Evolutionary conservation across 2,888 invertebrate genomes (phyloP).

Genomic region (Baccha elongata): DNA sequence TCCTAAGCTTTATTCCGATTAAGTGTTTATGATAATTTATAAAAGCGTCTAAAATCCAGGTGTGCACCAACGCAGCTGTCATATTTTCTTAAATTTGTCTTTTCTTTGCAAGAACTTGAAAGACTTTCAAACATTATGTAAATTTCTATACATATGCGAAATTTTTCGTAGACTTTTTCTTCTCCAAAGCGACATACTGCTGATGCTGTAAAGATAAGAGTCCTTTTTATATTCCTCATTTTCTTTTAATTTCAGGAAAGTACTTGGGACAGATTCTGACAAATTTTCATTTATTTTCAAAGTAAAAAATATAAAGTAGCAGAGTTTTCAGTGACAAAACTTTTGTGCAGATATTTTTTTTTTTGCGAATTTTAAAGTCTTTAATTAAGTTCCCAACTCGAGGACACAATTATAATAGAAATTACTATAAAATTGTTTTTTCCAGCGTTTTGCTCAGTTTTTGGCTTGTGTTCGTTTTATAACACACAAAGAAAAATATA

Average conservation of each 20-base stretch:
- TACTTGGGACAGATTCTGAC: constrained; percentile 7
- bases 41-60: constrained; percentile 50
- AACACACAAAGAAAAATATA: not conserved
- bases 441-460: constrained; percentile 1
- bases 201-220: not conserved
- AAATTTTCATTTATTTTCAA: constrained; percentile 17
- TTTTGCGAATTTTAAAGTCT: constrained; percentile 28
- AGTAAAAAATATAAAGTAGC: constrained; percentile 23
- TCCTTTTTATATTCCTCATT: not conserved
- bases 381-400: constrained; percentile 71
- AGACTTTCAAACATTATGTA: constrained; percentile 8
- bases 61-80: constrained; percentile 40
- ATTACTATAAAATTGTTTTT: constrained; percentile 43
- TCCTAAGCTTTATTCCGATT: not conserved
- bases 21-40: constrained; percentile 51
- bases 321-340: constrained; percentile 25
- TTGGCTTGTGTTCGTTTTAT: not conserved
- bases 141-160: constrained; percentile 20
- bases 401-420: constrained; percentile 63
- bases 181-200: not conserved
- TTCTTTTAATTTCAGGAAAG: not conserved
- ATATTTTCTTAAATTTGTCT: constrained; percentile 44
- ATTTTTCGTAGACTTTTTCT: constrained; percentile 4
- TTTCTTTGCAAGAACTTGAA: not conserved
- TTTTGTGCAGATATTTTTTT: constrained; percentile 10